Evolutionary conservation across 2,113 vertebrate genomes (phyloP).

Genomic region (Cairina moschata): DNA sequence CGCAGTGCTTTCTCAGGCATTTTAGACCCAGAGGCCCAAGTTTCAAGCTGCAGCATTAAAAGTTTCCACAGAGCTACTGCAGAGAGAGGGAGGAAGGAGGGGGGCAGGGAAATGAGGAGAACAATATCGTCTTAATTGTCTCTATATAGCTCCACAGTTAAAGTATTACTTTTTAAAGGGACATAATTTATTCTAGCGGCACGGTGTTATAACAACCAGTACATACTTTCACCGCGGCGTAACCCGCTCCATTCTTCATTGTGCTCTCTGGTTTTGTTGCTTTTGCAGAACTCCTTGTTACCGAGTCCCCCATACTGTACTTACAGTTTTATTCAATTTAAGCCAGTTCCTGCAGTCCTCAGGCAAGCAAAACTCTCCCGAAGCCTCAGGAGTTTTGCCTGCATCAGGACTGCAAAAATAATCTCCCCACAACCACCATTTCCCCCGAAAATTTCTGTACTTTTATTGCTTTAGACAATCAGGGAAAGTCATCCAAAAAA

Average conservation of each 20-base stretch:
- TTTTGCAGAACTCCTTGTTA: slow-evolving; percentile 67
- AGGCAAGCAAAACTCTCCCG: not conserved
- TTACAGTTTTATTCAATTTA: slow-evolving; percentile 69
- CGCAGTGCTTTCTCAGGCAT: slow-evolving; percentile 77
- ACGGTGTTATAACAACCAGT: slow-evolving; percentile 63
- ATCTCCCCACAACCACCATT: slow-evolving; percentile 3
- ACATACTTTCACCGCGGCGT: slow-evolving; percentile 61
- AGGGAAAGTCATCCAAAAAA: slow-evolving; percentile 56
- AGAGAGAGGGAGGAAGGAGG: slow-evolving; percentile 39
- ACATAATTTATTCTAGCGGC: slow-evolving; percentile 69
- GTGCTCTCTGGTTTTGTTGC: slow-evolving; percentile 63
- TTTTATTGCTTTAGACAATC: slow-evolving; percentile 64
- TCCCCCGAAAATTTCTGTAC: slow-evolving; percentile 10
- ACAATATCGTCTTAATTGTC: slow-evolving; percentile 72
- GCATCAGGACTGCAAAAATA: slow-evolving; percentile 28
- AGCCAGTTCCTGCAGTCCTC: slow-evolving; percentile 54
- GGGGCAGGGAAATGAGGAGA: slow-evolving; percentile 33
- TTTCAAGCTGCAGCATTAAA: slow-evolving; percentile 69
- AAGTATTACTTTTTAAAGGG: slow-evolving; percentile 73
- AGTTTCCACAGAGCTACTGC: slow-evolving; percentile 72
- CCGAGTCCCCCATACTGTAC: slow-evolving; percentile 48
- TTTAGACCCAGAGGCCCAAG: slow-evolving; percentile 68
- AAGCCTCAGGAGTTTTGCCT: slow-evolving; percentile 27
- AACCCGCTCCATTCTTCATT: slow-evolving; percentile 68
- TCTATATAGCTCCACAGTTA: slow-evolving; percentile 69